These are phyloP conservation scores for Tenthredo scrophulariae DNA, from an alignment of 2,888 invertebrate species.

Conservation along the genomic window DNA sequence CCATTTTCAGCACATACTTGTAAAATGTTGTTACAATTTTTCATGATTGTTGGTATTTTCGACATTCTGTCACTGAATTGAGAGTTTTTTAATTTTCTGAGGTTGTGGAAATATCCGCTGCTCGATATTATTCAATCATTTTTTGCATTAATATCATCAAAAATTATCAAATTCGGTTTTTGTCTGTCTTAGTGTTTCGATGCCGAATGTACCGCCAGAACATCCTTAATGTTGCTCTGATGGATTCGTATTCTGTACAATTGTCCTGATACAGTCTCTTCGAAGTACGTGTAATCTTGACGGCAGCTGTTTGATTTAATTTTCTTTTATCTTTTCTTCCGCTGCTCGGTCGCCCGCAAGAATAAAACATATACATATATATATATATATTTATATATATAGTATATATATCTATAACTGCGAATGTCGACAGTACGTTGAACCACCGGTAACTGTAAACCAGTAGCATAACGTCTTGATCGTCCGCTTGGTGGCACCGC, in stretches of 20 bases:
- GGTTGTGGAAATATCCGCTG: no score
- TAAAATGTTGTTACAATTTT: no score
- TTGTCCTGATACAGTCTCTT: constrained; percentile 12
- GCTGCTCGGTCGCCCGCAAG: constrained; percentile 36
- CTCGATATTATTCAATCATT: no score
- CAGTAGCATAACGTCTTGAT: constrained; percentile 65
- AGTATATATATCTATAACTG: constrained; percentile 25
- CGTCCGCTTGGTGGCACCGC: constrained; percentile 60
- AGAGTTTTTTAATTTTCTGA: no score
- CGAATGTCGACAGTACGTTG: constrained; percentile 54
- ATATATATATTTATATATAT: background rate
- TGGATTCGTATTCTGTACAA: background rate
- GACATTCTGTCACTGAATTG: no score
- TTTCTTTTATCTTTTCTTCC: background rate
- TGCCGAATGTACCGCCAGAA: no score
- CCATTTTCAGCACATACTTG: no score
- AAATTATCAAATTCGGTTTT: no score
- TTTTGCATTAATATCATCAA: no score
- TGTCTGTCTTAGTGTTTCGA: no score
- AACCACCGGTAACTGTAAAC: constrained; percentile 71
- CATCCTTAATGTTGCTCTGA: background rate
- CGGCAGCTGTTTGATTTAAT: constrained; percentile 1
- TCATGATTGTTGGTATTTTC: no score
- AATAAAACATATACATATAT: constrained; percentile 1
- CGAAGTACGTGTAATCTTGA: background rate